phyloP scores from a whole-genome alignment of 2,797 vertebrate genomes.

The Poecilia velifera region DNA sequence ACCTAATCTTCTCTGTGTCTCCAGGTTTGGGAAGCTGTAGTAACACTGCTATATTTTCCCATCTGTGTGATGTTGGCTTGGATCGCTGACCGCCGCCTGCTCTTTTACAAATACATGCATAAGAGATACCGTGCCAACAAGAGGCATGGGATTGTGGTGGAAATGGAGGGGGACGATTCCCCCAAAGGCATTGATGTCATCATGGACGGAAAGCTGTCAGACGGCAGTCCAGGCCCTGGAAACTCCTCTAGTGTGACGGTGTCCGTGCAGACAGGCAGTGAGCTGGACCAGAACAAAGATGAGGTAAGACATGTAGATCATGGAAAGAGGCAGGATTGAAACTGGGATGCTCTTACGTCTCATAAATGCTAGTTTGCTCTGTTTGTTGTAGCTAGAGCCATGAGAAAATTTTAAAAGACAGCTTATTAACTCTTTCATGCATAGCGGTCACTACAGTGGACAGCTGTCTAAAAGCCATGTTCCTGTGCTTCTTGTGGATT shows the following conservation, averaged over 20 bases:
- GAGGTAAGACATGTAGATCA: constrained; percentile 77
- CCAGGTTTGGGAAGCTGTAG: constrained; percentile 91
- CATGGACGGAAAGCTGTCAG: constrained; percentile 85
- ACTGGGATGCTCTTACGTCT: neutral
- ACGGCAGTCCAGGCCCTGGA: constrained; percentile 49
- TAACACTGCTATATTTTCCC: constrained; percentile 93
- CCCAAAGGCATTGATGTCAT: constrained; percentile 86
- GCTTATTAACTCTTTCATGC: neutral
- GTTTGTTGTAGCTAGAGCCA: neutral
- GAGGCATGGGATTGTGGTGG: constrained; percentile 93
- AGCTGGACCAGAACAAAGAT: constrained; percentile 87
- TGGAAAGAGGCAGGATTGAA: neutral
- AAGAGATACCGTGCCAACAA: constrained; percentile 93
- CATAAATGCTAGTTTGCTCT: neutral
- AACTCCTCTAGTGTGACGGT: constrained; percentile 70
- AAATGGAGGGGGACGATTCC: constrained; percentile 87
- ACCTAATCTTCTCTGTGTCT: constrained; percentile 9
- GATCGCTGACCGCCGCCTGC: constrained; percentile 92
- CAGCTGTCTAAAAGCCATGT: too few species aligned
- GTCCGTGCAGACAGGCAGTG: constrained; percentile 80
- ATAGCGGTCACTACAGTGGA: too few species aligned
- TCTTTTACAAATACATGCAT: constrained; percentile 96
- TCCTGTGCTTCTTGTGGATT: too few species aligned
- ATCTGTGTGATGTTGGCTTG: constrained; percentile 93
- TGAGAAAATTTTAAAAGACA: neutral